phyloP scores from a whole-genome alignment of 1,140 invertebrate genomes.

The Drosophila lacertosa region DNA sequence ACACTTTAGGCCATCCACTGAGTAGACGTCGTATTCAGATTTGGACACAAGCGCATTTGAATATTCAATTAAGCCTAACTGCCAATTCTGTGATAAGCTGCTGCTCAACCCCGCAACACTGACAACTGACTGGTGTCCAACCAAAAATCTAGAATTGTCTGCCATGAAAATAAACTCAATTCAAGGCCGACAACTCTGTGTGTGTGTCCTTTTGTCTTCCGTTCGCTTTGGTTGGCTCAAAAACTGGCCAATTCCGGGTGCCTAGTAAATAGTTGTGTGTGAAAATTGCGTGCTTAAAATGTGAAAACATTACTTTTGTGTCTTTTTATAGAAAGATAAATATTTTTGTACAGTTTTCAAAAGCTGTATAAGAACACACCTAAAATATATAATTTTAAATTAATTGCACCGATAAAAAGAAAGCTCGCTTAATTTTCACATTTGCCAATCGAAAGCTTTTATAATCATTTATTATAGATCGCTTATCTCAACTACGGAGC shows the following conservation, averaged over 20 bases:
- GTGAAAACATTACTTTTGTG: background rate
- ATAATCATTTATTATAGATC: too few species aligned
- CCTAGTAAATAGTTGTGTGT: background rate
- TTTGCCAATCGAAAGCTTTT: too few species aligned
- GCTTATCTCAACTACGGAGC: too few species aligned
- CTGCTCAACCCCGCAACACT: conserved; percentile 5
- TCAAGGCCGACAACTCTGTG: conserved; percentile 2
- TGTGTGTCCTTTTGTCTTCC: conserved; percentile 2
- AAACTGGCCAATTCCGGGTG: background rate
- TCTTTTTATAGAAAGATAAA: background rate
- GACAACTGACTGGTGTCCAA: conserved; percentile 11
- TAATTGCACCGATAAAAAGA: too few species aligned
- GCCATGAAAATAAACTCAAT: conserved; percentile 31
- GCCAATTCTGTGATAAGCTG: conserved; percentile 70
- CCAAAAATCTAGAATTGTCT: conserved; percentile 17
- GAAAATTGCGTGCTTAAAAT: background rate
- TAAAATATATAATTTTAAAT: too few species aligned
- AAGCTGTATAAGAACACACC: too few species aligned
- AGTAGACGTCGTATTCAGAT: conserved; percentile 22
- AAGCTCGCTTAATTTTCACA: too few species aligned
- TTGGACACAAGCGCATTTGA: conserved; percentile 54
- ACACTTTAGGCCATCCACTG: conserved; percentile 3
- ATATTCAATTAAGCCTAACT: conserved; percentile 74
- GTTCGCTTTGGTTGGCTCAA: conserved; percentile 4
- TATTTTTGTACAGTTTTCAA: too few species aligned